Percentiles rank a stretch among this genome's conserved stretches.
These are phyloP conservation scores for Teleopsis dalmanni DNA, from an alignment of 1,140 invertebrate genomes.

Conservation along the genomic window DNA sequence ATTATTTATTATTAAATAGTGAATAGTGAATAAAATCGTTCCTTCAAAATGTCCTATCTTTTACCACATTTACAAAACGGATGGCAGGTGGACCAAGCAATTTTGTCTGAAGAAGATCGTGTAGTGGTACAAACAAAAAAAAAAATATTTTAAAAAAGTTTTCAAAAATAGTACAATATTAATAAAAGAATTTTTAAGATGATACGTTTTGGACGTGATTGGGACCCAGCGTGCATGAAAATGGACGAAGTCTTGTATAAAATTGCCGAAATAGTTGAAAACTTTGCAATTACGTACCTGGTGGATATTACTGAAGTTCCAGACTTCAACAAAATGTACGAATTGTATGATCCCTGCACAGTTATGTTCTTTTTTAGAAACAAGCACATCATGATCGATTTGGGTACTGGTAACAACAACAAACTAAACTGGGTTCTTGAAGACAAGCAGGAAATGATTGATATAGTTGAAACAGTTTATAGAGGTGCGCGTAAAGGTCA, in stretches of 20 bases:
- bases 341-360: conserved; percentile 98
- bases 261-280: conserved; percentile 96
- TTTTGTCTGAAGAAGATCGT: conserved; percentile 94
- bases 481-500: conserved; percentile 97
- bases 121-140: conserved; percentile 70
- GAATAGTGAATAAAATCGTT: too few species aligned
- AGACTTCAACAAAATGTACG: conserved; percentile 99
- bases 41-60: conserved; percentile 91
- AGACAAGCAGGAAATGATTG: conserved; percentile 99
- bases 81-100: conserved; percentile 99
- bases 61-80: conserved; percentile 97
- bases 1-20: too few species aligned
- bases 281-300: conserved; percentile 96
- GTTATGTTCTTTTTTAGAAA: conserved; percentile 99
- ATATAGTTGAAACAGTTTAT: conserved; percentile 98
- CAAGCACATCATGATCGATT: conserved; percentile 99
- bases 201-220: conserved; percentile 97
- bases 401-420: conserved; percentile 99
- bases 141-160: conserved; percentile 2
- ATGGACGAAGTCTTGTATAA: conserved; percentile 99
- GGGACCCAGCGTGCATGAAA: conserved; percentile 99
- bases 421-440: conserved; percentile 99
- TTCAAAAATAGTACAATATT: conserved; percentile 1
- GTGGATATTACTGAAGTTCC: conserved; percentile 98
- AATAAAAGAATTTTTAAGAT: conserved; percentile 52